phyloP scores from a whole-genome alignment of 2,888 invertebrate genomes.

The Thereva nobilitata region DNA sequence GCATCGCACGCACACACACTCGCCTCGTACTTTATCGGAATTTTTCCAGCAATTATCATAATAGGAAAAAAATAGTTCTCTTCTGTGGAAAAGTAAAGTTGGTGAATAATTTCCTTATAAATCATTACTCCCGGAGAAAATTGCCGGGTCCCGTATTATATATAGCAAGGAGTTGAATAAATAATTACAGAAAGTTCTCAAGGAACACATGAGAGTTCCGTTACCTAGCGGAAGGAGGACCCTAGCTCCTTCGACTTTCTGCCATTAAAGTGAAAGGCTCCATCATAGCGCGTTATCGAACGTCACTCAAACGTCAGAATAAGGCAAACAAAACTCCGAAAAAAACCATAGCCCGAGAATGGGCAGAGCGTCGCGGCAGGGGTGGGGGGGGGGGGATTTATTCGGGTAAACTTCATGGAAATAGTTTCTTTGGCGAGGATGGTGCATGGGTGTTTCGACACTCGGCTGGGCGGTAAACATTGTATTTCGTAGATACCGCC shows the following conservation, averaged over 20 bases:
- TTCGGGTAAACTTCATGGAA: not conserved
- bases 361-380: not conserved
- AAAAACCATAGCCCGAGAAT: slow-evolving; percentile 3
- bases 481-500: not conserved
- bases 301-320: slow-evolving; percentile 26
- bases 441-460: not conserved
- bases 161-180: not conserved
- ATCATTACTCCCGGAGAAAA: too few species aligned
- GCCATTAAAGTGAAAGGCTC: slow-evolving; percentile 5
- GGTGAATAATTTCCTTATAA: too few species aligned
- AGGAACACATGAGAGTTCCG: slow-evolving; percentile 13
- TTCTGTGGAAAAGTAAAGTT: too few species aligned
- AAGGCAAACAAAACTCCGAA: slow-evolving; percentile 19
- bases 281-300: slow-evolving; percentile 24
- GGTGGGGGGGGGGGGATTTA: not conserved
- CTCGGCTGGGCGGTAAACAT: not conserved
- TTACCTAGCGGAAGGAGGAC: slow-evolving; percentile 10
- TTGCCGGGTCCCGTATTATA: too few species aligned
- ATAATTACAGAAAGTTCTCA: slow-evolving; percentile 27
- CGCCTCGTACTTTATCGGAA: too few species aligned
- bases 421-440: not conserved
- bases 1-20: too few species aligned
- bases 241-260: slow-evolving; percentile 15
- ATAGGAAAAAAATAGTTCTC: too few species aligned
- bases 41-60: too few species aligned